These are phyloP conservation scores for Lutjanus erythropterus DNA, from an alignment of 2,113 vertebrate genomes.

Conservation along the genomic window DNA sequence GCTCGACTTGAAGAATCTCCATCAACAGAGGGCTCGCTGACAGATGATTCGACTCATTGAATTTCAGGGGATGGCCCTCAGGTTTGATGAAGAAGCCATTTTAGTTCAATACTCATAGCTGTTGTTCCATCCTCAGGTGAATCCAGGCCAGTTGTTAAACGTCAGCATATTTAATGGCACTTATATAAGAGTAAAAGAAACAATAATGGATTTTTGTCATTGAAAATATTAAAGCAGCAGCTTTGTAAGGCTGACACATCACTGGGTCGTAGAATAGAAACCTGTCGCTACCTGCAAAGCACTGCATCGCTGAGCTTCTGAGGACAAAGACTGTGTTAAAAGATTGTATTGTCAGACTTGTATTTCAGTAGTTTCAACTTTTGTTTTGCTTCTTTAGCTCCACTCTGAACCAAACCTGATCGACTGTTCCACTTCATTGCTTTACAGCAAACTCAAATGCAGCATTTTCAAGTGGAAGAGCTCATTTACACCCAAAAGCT, in stretches of 20 bases:
- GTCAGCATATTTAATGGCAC: not conserved
- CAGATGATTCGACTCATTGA: too few species aligned
- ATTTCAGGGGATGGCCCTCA: too few species aligned
- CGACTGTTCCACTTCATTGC: conserved; percentile 2
- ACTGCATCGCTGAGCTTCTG: not conserved
- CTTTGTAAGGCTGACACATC: conserved; percentile 1
- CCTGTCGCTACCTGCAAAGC: conserved; percentile 9
- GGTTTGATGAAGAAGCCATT: not conserved
- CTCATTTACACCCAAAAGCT: conserved; percentile 37
- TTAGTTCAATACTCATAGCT: conserved; percentile 1
- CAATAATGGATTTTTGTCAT: not conserved
- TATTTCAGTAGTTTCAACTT: not conserved
- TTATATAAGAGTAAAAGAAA: not conserved
- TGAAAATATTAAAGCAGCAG: not conserved
- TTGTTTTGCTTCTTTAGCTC: conserved; percentile 19
- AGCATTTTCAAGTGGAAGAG: conserved; percentile 19
- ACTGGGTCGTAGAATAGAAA: conserved; percentile 15
- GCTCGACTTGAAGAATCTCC: too few species aligned
- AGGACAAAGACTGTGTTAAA: not conserved
- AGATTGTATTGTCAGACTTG: not conserved
- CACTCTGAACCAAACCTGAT: not conserved
- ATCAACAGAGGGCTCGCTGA: too few species aligned
- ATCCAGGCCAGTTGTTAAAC: not conserved
- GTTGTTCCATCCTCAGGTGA: not conserved
- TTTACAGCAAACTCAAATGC: conserved; percentile 8